These are phyloP conservation scores for Sphaeramia orbicularis DNA, from an alignment of 2,797 vertebrate genomes.

Conservation along the genomic window DNA sequence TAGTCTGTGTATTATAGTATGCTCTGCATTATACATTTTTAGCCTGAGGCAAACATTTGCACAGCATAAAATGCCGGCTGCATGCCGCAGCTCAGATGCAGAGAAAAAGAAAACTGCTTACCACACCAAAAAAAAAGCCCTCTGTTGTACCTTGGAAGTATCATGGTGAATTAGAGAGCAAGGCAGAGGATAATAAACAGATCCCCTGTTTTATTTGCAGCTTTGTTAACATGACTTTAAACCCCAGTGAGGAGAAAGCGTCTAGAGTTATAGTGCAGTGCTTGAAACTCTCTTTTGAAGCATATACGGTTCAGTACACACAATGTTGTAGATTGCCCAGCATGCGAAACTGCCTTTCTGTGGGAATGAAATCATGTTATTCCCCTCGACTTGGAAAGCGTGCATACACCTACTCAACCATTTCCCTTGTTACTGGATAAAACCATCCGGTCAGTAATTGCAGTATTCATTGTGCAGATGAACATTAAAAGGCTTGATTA, in stretches of 20 bases:
- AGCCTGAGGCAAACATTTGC: conserved; percentile 72
- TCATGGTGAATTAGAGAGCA: conserved; percentile 53
- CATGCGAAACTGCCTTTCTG: conserved; percentile 24
- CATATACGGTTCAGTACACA: conserved; percentile 31
- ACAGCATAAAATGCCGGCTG: conserved; percentile 57
- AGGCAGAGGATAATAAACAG: conserved; percentile 39
- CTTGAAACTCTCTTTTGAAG: conserved; percentile 39
- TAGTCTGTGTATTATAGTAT: conserved; percentile 75
- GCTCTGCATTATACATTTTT: conserved; percentile 76
- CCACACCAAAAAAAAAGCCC: conserved; percentile 33
- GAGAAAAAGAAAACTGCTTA: conserved; percentile 57
- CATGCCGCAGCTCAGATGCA: conserved; percentile 53
- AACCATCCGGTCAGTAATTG: conserved; percentile 75
- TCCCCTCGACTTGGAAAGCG: conserved; percentile 46
- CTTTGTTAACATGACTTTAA: conserved; percentile 43
- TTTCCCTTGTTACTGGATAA: conserved; percentile 56
- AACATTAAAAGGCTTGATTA: conserved; percentile 79
- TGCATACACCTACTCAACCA: conserved; percentile 52
- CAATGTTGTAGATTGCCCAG: conserved; percentile 42
- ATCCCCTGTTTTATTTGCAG: conserved; percentile 50
- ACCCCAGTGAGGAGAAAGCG: conserved; percentile 32
- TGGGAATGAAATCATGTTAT: conserved; percentile 49
- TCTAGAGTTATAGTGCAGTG: conserved; percentile 43
- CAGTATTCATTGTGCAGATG: conserved; percentile 71
- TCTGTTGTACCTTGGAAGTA: conserved; percentile 41